Evolutionary conservation across 2,113 vertebrate species (phyloP), one percentile per base, ranked within the genome.

Genomic region (Psophia crepitans): DNA sequence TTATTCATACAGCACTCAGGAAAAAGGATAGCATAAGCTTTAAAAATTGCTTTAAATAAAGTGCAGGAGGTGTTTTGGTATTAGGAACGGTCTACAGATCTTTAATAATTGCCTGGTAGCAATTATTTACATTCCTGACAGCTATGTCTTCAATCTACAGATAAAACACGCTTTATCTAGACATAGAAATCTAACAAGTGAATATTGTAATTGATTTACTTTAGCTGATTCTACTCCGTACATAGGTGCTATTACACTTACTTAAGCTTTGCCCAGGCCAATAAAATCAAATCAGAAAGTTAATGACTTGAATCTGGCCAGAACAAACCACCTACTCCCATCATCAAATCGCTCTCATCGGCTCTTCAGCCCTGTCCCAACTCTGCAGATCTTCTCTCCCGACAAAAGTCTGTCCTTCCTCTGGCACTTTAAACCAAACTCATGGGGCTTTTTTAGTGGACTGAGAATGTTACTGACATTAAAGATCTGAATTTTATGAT

Each of bases 231-330:
- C 48, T 74, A 74, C 32, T 41, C 65, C 57, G 57, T 85, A 37
- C 35, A 53, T 33, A 41, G 54, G 43, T 81, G 41, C 16, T 65
- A 65, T n/a, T 82, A 41, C 41, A 86, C 56, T 64, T 86, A 58
- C 44, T 70, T 81, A 63, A 80, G 58, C 32, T 70, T 74, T 65
- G 82, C 41, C 32, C 27, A 74, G 46, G 32, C 35, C 24, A 87
- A 73, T 76, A 78, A 89, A 84, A 84, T 64, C 71, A 87, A 92
- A 75, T 71, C 37, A 56, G 37, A 39, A 92, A 75, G 43, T 74
- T 71, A 89, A 70, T 82, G 18, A 37, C 48, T 64, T 89, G 43
- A 91, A 53, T 76, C 56, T 54, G 53, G 48, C 65, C 56, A 64
- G 33, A 76, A 30, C 35, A 96, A 93, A 35, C 11, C 56, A 68